phyloP scores from a whole-genome alignment of 2,113 vertebrate genomes.

The Condylura cristata region DNA sequence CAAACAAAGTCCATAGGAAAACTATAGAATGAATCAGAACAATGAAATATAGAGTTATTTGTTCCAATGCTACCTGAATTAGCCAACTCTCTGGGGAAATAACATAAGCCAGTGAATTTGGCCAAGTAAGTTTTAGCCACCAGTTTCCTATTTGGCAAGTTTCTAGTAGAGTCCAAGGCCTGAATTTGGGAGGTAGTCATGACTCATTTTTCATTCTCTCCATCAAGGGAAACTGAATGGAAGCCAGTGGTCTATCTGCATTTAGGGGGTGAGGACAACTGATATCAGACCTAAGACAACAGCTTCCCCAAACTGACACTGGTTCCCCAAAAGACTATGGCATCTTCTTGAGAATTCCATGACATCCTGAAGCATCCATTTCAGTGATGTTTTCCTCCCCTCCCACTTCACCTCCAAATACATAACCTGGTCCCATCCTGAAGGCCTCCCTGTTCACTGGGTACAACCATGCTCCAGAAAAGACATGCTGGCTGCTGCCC shows the following conservation, averaged over 20 bases:
- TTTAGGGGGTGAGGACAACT: background rate
- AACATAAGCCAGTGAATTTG: background rate
- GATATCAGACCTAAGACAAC: background rate
- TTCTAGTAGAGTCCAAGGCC: background rate
- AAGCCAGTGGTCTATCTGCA: background rate
- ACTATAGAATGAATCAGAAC: background rate
- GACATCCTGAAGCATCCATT: background rate
- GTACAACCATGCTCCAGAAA: background rate
- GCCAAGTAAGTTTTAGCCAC: background rate
- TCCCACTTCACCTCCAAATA: background rate
- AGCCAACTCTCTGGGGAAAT: background rate
- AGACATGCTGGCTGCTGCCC: background rate
- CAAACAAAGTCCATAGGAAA: constrained; percentile 21
- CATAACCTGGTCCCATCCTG: background rate
- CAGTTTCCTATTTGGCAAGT: background rate
- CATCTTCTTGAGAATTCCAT: background rate
- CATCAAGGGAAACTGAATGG: background rate
- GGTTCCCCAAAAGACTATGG: background rate
- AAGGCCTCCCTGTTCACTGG: background rate
- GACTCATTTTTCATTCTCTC: background rate
- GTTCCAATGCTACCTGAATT: background rate
- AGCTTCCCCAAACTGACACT: background rate
- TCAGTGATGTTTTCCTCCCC: background rate
- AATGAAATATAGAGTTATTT: background rate
- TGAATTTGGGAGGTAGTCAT: background rate